A percentile compares a stretch with the other conserved stretches of the same genome.
phyloP scores from a whole-genome alignment of 2,888 invertebrate species.

The Campoletis raptor region DNA sequence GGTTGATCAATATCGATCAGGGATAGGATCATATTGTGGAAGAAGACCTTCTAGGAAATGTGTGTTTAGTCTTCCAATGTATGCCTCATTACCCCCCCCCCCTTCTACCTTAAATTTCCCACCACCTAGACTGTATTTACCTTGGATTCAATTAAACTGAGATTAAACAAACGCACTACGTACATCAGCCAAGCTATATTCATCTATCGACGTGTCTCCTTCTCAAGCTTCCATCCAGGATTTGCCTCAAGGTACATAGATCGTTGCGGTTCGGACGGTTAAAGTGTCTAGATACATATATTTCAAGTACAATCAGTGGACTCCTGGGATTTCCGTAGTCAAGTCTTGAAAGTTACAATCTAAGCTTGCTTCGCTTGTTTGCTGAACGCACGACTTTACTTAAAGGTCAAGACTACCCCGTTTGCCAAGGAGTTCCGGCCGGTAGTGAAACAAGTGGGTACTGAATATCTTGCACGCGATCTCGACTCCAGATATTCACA shows the following conservation, averaged over 20 bases:
- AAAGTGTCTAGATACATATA: slow-evolving; percentile 4
- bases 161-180: slow-evolving; percentile 60
- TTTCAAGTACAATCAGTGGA: background rate
- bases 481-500: background rate
- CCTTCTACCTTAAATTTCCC: background rate
- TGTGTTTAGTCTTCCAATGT: slow-evolving; percentile 6
- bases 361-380: slow-evolving; percentile 29
- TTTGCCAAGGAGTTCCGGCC: slow-evolving; percentile 36
- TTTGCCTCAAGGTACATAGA: slow-evolving; percentile 16
- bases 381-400: slow-evolving; percentile 32
- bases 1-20: background rate
- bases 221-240: background rate
- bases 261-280: slow-evolving; percentile 4
- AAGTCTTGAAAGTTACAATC: slow-evolving; percentile 48
- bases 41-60: background rate
- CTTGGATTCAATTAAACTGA: slow-evolving; percentile 64
- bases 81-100: background rate
- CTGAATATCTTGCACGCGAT: slow-evolving; percentile 9
- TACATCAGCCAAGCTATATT: slow-evolving; percentile 26
- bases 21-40: background rate
- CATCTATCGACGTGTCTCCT: slow-evolving; percentile 16
- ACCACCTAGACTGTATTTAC: slow-evolving; percentile 41
- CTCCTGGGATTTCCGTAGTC: slow-evolving; percentile 6
- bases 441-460: slow-evolving; percentile 3
- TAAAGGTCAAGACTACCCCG: slow-evolving; percentile 45